These are phyloP conservation scores for Ovis aries DNA, from an alignment of 2,113 vertebrate species.

Conservation along the genomic window ARS-UI_Ramb_v3.0 NC_056056.1:158345001-158345500, in stretches of 20 bases:
- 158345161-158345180: not conserved
- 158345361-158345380: not conserved
- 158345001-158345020: not conserved
- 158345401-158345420: not conserved
- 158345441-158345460: not conserved
- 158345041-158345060: not conserved
- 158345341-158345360: not conserved
- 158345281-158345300: not conserved
- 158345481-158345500: not conserved
- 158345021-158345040: not conserved
- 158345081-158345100: not conserved
- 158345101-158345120: not conserved
- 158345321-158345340: not conserved
- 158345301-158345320: not conserved
- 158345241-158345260: not conserved
- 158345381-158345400: not conserved
- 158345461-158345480: not conserved
- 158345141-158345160: not conserved
- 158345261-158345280: not conserved
- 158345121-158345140: not conserved
- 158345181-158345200: not conserved
- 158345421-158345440: not conserved
- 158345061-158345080: not conserved
- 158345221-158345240: not conserved
- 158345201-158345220: not conserved